phyloP scores from a whole-genome alignment of 2,797 vertebrate species.

The Champsocephalus gunnari region DNA sequence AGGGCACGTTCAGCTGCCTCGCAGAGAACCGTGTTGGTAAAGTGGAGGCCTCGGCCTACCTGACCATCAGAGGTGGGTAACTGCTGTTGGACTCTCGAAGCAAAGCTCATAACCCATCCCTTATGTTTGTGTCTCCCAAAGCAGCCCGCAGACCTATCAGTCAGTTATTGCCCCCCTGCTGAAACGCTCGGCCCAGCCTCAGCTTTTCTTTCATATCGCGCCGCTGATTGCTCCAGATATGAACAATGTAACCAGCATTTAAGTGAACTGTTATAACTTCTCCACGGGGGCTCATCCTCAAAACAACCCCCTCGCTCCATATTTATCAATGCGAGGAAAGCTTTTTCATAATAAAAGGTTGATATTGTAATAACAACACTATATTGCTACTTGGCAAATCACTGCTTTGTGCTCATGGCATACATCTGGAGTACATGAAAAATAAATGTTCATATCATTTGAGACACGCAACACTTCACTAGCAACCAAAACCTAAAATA shows the following conservation, averaged over 20 bases:
- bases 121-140: constrained; percentile 56
- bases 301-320: constrained; percentile 44
- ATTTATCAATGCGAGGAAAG: constrained; percentile 43
- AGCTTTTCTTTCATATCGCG: constrained; percentile 75
- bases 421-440: neutral
- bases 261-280: constrained; percentile 68
- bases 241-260: constrained; percentile 69
- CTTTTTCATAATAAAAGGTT: constrained; percentile 26
- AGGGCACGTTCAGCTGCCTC: constrained; percentile 92
- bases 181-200: constrained; percentile 54
- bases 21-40: constrained; percentile 97
- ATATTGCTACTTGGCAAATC: constrained; percentile 3
- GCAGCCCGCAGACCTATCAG: constrained; percentile 68
- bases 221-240: constrained; percentile 70
- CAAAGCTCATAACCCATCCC: constrained; percentile 62
- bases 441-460: neutral
- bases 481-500: neutral
- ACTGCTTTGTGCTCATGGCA: constrained; percentile 13
- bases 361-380: constrained; percentile 26
- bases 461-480: constrained; percentile 4
- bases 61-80: constrained; percentile 95
- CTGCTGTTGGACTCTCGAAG: constrained; percentile 38
- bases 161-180: constrained; percentile 76
- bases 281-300: constrained; percentile 55
- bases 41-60: constrained; percentile 91